Percentiles rank a stretch among this genome's conserved stretches.
Evolutionary conservation across 64 coral and sea anemone species (phyloP).

Genomic region (Porites australiensis): DNA sequence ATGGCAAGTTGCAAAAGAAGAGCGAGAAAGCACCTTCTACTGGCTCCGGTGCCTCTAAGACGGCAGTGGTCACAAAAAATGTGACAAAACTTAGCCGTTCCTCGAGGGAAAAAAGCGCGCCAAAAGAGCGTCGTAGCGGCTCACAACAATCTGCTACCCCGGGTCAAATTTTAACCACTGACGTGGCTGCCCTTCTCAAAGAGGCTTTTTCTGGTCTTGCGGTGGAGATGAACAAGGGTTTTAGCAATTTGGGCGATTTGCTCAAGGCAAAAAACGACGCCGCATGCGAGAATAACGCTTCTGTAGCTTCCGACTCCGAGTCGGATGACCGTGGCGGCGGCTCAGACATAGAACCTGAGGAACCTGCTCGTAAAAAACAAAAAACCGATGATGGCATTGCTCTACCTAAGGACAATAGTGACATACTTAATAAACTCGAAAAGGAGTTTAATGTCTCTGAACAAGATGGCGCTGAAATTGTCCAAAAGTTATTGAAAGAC

Average conservation of each 20-base stretch:
- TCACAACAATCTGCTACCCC: conserved; percentile 28
- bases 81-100: conserved; percentile 6
- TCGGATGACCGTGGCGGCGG: background rate
- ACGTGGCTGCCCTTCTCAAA: conserved; percentile 29
- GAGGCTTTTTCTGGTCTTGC: conserved; percentile 25
- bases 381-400: conserved; percentile 2
- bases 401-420: conserved; percentile 13
- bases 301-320: background rate
- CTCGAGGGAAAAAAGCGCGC: background rate
- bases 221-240: conserved; percentile 40
- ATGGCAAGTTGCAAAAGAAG: conserved; percentile 11
- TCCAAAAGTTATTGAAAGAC: conserved; percentile 16
- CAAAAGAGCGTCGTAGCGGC: background rate
- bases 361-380: background rate
- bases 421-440: conserved; percentile 8
- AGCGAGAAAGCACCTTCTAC: conserved; percentile 12
- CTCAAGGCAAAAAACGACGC: conserved; percentile 11
- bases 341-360: conserved; percentile 10
- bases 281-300: background rate
- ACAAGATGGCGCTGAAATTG: conserved; percentile 31
- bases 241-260: conserved; percentile 21
- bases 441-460: conserved; percentile 18
- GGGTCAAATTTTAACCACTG: conserved; percentile 31
- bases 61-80: background rate
- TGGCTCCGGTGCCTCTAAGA: conserved; percentile 17